Conservation (phyloP, 2,888 invertebrate genomes). For the Dynastes hyllus region DNA sequence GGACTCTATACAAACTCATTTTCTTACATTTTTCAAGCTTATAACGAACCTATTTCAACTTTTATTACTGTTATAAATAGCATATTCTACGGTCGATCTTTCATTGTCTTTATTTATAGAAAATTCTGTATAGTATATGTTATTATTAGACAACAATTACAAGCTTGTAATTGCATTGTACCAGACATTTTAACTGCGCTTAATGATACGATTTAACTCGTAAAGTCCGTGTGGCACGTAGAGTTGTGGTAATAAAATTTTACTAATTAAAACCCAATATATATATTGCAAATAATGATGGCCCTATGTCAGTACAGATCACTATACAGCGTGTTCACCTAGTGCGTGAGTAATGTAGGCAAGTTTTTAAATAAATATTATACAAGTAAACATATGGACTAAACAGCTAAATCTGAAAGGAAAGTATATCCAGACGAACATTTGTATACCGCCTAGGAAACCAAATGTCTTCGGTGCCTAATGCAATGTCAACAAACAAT, state of each 20-base stretch:
- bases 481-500: too few species aligned
- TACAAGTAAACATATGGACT: too few species aligned
- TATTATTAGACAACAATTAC: conserved; percentile 25
- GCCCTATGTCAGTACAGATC: too few species aligned
- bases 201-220: conserved; percentile 8
- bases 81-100: not conserved
- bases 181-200: conserved; percentile 11
- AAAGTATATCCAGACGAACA: too few species aligned
- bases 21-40: not conserved
- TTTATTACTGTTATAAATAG: not conserved
- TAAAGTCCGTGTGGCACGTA: not conserved
- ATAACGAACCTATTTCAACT: not conserved
- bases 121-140: not conserved
- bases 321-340: too few species aligned
- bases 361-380: too few species aligned
- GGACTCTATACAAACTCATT: not conserved
- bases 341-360: too few species aligned
- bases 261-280: not conserved
- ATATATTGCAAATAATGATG: too few species aligned
- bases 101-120: conserved; percentile 14
- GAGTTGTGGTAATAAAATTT: conserved; percentile 1
- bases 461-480: too few species aligned
- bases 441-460: too few species aligned
- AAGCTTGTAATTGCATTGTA: conserved; percentile 5
- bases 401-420: too few species aligned